phyloP scores from a whole-genome alignment of 2,113 vertebrate genomes.

The Meriones unguiculatus region DNA sequence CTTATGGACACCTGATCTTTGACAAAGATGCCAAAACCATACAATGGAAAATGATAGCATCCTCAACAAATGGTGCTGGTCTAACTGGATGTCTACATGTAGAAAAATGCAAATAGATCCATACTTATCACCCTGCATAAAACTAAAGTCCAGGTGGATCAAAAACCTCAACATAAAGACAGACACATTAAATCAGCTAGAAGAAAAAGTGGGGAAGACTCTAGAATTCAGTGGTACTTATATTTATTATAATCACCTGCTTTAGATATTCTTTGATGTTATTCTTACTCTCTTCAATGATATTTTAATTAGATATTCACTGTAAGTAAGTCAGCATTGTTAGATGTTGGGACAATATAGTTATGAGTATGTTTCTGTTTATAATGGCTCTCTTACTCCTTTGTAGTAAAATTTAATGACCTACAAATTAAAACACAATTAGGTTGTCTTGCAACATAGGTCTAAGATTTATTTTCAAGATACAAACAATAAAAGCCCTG shows the following conservation, averaged over 20 bases:
- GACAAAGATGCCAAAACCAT: no score
- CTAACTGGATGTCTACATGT: no score
- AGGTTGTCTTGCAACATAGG: slow-evolving; percentile 12
- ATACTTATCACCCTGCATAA: no score
- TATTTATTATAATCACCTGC: slow-evolving; percentile 57
- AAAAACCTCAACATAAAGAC: no score
- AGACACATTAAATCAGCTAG: no score
- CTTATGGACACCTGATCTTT: no score
- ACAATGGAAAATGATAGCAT: no score
- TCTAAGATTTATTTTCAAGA: slow-evolving; percentile 59
- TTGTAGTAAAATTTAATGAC: slow-evolving; percentile 71
- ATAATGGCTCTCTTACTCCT: slow-evolving; percentile 60
- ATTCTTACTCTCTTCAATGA: slow-evolving; percentile 54
- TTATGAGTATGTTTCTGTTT: slow-evolving; percentile 70
- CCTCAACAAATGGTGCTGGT: no score
- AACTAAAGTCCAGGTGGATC: no score
- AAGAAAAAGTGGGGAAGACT: no score
- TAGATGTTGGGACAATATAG: slow-evolving; percentile 58
- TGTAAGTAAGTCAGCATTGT: slow-evolving; percentile 70
- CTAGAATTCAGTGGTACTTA: background rate
- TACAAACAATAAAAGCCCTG: slow-evolving; percentile 9
- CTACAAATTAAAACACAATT: slow-evolving; percentile 63
- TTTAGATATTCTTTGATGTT: slow-evolving; percentile 66
- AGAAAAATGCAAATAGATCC: no score
- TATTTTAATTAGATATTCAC: slow-evolving; percentile 78